Percentiles rank a stretch among this genome's conserved stretches.
These are phyloP conservation scores for Archaeoteleia sp. DNA, from an alignment of 2,888 invertebrate species.

Conservation along the genomic window DNA sequence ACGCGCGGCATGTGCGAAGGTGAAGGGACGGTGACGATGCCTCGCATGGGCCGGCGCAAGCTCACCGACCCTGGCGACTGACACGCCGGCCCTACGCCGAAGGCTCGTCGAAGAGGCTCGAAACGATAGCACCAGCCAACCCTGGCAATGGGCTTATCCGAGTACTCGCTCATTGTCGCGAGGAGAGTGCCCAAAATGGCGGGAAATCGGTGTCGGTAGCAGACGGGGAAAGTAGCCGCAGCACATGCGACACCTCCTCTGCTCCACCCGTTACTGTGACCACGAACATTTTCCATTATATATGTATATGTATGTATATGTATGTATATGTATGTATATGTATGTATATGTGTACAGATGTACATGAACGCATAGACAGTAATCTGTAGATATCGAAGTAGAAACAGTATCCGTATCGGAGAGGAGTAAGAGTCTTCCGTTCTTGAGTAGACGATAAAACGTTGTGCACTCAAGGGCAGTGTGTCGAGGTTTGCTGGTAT, in stretches of 20 bases:
- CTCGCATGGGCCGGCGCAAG: conserved; percentile 74
- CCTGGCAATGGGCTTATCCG: conserved; percentile 3
- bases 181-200: conserved; percentile 58
- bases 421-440: neutral
- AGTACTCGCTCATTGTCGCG: neutral
- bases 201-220: conserved; percentile 73
- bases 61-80: conserved; percentile 79
- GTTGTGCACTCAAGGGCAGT: conserved; percentile 53
- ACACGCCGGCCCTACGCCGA: conserved; percentile 71
- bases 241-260: neutral
- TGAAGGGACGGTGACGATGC: conserved; percentile 69
- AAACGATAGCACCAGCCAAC: conserved; percentile 71
- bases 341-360: conserved; percentile 1
- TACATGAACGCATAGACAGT: conserved; percentile 10
- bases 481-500: conserved; percentile 9
- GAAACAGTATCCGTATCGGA: neutral
- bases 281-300: neutral
- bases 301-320: conserved; percentile 8
- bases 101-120: conserved; percentile 56
- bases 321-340: conserved; percentile 6
- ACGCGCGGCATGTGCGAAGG: conserved; percentile 71
- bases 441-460: conserved; percentile 57
- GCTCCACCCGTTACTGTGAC: neutral
- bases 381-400: conserved; percentile 1
- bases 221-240: conserved; percentile 60